These are phyloP conservation scores for Zapus hudsonius DNA, from an alignment of 2,113 vertebrate genomes.

Conservation along the genomic window DNA sequence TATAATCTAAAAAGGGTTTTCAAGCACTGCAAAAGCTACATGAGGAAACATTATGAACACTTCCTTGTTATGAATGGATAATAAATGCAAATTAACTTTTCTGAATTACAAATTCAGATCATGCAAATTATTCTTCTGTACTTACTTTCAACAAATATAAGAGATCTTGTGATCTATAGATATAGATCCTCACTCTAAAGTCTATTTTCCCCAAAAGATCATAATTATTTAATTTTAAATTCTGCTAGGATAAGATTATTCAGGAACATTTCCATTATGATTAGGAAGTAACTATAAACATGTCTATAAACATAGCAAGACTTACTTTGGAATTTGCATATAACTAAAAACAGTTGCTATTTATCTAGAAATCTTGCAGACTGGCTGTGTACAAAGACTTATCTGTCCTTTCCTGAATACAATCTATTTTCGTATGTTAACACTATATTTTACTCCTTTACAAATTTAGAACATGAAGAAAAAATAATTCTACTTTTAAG, in stretches of 20 bases:
- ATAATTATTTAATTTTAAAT: conserved; percentile 22
- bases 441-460: conserved; percentile 35
- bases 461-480: conserved; percentile 10
- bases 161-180: neutral
- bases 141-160: conserved; percentile 48
- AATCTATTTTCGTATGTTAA: conserved; percentile 4
- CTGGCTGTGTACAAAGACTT: neutral
- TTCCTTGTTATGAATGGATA: conserved; percentile 30
- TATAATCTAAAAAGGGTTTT: neutral
- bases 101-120: conserved; percentile 40
- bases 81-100: conserved; percentile 10
- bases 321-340: conserved; percentile 55
- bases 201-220: neutral
- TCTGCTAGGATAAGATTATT: conserved; percentile 31
- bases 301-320: conserved; percentile 11
- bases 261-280: conserved; percentile 27
- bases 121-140: conserved; percentile 31
- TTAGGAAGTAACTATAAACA: conserved; percentile 35
- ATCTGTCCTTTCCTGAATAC: conserved; percentile 36
- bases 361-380: conserved; percentile 56
- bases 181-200: neutral
- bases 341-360: conserved; percentile 57
- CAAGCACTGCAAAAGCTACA: neutral
- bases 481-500: neutral
- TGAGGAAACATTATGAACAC: neutral